phyloP scores from a whole-genome alignment of 2,888 invertebrate species.

The Unio pictorum region DNA sequence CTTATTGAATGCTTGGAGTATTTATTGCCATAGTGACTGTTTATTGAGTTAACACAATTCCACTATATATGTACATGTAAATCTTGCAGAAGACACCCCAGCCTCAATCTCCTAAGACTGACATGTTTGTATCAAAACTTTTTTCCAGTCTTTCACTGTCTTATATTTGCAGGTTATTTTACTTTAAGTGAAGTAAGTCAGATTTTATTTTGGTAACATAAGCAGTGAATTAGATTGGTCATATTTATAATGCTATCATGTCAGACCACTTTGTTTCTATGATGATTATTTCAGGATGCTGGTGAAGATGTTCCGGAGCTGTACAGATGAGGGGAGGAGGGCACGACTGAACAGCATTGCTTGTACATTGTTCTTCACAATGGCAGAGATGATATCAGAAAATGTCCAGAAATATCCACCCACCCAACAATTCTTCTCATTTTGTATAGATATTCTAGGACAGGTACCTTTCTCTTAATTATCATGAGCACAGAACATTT shows the following conservation, averaged over 20 bases:
- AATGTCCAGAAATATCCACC: conserved; percentile 81
- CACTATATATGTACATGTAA: neutral
- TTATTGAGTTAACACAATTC: neutral
- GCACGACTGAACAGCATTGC: conserved; percentile 48
- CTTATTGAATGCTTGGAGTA: neutral
- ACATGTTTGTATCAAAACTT: too few relatives aligned
- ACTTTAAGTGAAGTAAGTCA: too few relatives aligned
- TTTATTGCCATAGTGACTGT: neutral
- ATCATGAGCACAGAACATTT: neutral
- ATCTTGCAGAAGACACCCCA: too few relatives aligned
- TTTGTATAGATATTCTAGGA: conserved; percentile 81
- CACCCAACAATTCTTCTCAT: conserved; percentile 80
- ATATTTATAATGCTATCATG: too few relatives aligned
- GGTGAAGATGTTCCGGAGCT: conserved; percentile 53
- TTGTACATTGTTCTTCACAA: conserved; percentile 77
- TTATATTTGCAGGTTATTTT: too few relatives aligned
- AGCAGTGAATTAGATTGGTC: too few relatives aligned
- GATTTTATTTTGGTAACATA: too few relatives aligned
- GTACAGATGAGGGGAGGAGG: conserved; percentile 35
- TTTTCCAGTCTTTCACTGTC: too few relatives aligned
- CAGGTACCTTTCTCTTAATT: conserved; percentile 66
- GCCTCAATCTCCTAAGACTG: too few relatives aligned
- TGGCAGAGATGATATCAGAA: conserved; percentile 79
- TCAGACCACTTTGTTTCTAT: too few relatives aligned
- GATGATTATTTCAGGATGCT: conserved; percentile 44